phyloP scores from a whole-genome alignment of 1,140 invertebrate species.

The Gryon sp. region DNA sequence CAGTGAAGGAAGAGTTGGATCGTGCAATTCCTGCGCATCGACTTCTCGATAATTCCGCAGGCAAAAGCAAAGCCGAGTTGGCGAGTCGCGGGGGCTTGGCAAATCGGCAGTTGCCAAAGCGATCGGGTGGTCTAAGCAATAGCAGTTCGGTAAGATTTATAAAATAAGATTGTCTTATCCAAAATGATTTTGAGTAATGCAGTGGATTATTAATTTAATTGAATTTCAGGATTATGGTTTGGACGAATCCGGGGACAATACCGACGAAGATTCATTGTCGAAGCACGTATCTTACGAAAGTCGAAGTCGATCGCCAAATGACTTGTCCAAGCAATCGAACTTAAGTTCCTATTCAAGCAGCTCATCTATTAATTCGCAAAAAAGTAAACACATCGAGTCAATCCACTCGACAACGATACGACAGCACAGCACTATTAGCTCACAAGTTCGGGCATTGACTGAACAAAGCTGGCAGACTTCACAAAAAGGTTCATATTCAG shows the following conservation, averaged over 20 bases:
- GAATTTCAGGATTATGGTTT: conserved; percentile 83
- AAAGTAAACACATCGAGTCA: conserved; percentile 74
- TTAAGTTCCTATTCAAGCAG: conserved; percentile 77
- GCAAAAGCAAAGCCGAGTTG: conserved; percentile 93
- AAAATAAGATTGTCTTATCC: too few relatives aligned
- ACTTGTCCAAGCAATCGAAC: conserved; percentile 75
- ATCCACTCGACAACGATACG: conserved; percentile 73
- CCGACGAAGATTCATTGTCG: conserved; percentile 83
- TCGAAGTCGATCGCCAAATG: conserved; percentile 72
- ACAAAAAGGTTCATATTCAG: conserved; percentile 80
- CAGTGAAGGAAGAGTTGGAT: conserved; percentile 89
- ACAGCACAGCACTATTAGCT: conserved; percentile 77
- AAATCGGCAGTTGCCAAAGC: conserved; percentile 77
- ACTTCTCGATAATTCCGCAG: conserved; percentile 91
- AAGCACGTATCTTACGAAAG: conserved; percentile 72
- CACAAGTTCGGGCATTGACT: conserved; percentile 77
- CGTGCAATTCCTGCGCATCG: conserved; percentile 90
- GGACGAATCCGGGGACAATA: conserved; percentile 85
- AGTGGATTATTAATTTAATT: conserved; percentile 22
- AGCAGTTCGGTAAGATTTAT: conserved; percentile 85
- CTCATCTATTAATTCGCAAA: conserved; percentile 76
- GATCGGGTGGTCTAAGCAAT: conserved; percentile 82
- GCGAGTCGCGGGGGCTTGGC: conserved; percentile 85
- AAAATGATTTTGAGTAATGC: not conserved
- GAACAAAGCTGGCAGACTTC: conserved; percentile 77